Evolutionary conservation across 2,888 invertebrate genomes (phyloP), one percentile per base, ranked within the genome.

Genomic region (Chrysodeixis includens): DNA sequence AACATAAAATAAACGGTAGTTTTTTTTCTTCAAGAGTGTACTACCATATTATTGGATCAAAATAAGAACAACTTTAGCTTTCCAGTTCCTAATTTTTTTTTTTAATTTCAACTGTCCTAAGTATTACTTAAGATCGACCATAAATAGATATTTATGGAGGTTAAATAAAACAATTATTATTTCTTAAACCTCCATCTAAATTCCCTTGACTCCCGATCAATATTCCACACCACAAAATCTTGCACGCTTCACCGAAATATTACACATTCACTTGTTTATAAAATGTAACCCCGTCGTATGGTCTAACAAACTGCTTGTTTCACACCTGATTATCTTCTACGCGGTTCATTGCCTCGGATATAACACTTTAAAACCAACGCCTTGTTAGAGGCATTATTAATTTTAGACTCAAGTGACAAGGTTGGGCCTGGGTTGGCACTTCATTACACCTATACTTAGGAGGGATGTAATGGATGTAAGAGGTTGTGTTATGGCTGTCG

Each of bases 251-350:
- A 72, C 65, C 55, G 30, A 26, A 59, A 55, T 32, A 66, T 40
- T 65, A 69, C 68, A 57, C 69, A 66, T 61, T 66, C 73, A 65
- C 58, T 53, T 70, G 62, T 74, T 66, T 73, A 74, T 77, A 79
- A 81, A 82, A 76, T 60, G 70, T 67, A 69, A 74, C 81, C 70
- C 71, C 64, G 62, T 67, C 64, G n/a, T 64, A 77, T 74, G 72
- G 76, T 74, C 71, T 72, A 69, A 76, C 81, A 78, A 75, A 78
- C 66, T 63, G 74, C 76, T 71, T 77, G 83, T 85, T 86, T 87
- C 83, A 87, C 88, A 85, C 83, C 78, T 83, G 87, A 88, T 86
- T 88, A 87, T 87, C 76, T 79, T 73, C 56, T 74, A 68, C 79
- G 77, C 85, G 79, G 85, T 78, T 87, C 87, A 85, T 68, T 84